Evolutionary conservation across 2,797 vertebrate species (phyloP).

Genomic region (Pelochelys cantorii): DNA sequence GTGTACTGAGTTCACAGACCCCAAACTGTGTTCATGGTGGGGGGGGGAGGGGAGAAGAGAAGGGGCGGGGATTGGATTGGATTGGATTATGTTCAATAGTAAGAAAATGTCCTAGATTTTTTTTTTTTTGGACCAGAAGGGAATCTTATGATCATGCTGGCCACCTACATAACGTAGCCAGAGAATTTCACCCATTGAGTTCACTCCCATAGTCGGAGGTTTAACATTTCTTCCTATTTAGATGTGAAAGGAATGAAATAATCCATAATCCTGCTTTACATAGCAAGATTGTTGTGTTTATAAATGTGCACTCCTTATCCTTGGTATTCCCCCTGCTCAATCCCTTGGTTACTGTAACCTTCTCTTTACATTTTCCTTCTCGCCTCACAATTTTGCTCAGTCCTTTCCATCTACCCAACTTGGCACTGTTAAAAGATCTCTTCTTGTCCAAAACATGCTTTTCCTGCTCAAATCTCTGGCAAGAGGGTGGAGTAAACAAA

Average conservation of each 20-base stretch:
- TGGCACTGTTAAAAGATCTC: background rate
- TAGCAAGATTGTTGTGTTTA: background rate
- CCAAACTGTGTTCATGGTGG: background rate
- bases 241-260: background rate
- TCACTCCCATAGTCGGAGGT: background rate
- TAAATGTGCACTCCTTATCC: background rate
- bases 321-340: background rate
- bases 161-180: background rate
- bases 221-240: background rate
- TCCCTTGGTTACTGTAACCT: background rate
- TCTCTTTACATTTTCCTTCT: background rate
- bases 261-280: background rate
- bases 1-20: background rate
- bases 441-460: background rate
- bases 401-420: background rate
- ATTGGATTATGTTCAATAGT: background rate
- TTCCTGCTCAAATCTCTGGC: background rate
- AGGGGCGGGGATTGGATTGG: too few species aligned
- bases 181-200: background rate
- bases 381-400: background rate
- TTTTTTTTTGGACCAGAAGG: background rate
- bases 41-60: too few species aligned
- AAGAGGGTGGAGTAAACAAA: background rate
- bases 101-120: background rate
- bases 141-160: background rate